Conservation (phyloP, 1,140 invertebrate species). For the Notospermus geniculatus region DNA sequence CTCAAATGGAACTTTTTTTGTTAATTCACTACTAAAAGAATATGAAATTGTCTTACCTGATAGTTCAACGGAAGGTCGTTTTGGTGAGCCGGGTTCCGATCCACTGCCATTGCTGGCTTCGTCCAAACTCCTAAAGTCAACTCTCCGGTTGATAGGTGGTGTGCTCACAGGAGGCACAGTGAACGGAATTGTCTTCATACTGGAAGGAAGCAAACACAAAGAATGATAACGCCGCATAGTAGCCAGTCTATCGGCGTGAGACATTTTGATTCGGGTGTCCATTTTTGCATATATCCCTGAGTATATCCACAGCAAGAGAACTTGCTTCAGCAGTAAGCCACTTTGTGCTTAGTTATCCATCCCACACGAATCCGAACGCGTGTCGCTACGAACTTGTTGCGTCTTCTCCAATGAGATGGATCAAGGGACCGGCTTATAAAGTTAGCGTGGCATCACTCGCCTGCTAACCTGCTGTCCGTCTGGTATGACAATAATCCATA, state of each 20-base stretch:
- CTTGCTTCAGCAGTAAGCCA: neutral
- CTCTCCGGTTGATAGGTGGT: neutral
- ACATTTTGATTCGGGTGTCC: neutral
- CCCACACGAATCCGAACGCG: neutral
- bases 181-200: conserved; percentile 18
- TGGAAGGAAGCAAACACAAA: conserved; percentile 13
- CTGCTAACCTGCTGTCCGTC: neutral
- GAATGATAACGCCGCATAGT: conserved; percentile 5
- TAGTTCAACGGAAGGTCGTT: conserved; percentile 4
- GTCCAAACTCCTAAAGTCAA: conserved; percentile 3
- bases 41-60: neutral
- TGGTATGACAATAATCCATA: neutral
- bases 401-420: too few relatives aligned
- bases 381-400: neutral
- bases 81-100: conserved; percentile 10
- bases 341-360: neutral
- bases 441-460: too few relatives aligned
- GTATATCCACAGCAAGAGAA: neutral
- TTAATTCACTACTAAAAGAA: too few relatives aligned
- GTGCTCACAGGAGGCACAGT: conserved; percentile 10
- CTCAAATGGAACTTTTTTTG: too few relatives aligned
- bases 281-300: neutral
- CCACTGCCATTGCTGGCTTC: conserved; percentile 7
- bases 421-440: too few relatives aligned
- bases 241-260: neutral